Conservation (phyloP, 2,888 invertebrate genomes). For the Drosophila phalerata region DNA sequence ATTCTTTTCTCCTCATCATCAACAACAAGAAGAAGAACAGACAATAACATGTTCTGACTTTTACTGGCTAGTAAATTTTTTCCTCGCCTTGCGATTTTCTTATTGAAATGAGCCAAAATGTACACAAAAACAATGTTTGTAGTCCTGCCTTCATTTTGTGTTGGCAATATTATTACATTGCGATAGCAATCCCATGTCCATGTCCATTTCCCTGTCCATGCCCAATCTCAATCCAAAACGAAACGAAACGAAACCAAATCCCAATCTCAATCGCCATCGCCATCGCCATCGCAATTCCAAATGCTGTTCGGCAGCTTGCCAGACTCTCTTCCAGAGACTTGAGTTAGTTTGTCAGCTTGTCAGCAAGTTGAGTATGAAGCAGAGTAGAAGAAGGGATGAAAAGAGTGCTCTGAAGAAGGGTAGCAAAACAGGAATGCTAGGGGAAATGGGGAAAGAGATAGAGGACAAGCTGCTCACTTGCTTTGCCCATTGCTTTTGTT, state of each 20-base stretch:
- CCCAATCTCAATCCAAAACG: constrained; percentile 22
- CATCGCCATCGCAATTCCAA: constrained; percentile 28
- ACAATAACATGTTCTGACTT: constrained; percentile 51
- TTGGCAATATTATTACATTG: constrained; percentile 58
- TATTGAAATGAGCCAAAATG: constrained; percentile 79
- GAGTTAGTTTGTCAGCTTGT: constrained; percentile 80
- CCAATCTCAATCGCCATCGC: constrained; percentile 32
- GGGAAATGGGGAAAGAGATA: not conserved
- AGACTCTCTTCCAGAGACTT: constrained; percentile 32
- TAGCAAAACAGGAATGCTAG: not conserved
- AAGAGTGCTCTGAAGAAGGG: not conserved
- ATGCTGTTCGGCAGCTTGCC: constrained; percentile 72
- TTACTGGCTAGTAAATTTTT: constrained; percentile 53
- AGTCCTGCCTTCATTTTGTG: constrained; percentile 15
- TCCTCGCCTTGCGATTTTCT: constrained; percentile 66
- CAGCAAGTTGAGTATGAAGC: constrained; percentile 64
- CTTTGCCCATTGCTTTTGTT: constrained; percentile 66
- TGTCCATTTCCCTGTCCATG: constrained; percentile 5
- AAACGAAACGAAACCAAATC: constrained; percentile 38
- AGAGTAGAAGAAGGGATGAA: not conserved
- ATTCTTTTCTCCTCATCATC: constrained; percentile 60
- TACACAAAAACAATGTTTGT: constrained; percentile 58
- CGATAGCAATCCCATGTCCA: constrained; percentile 43
- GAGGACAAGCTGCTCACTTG: constrained; percentile 30
- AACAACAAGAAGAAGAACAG: constrained; percentile 6